Conservation (phyloP, 2,888 invertebrate genomes). For the Caenorhabditis panamensis region DNA sequence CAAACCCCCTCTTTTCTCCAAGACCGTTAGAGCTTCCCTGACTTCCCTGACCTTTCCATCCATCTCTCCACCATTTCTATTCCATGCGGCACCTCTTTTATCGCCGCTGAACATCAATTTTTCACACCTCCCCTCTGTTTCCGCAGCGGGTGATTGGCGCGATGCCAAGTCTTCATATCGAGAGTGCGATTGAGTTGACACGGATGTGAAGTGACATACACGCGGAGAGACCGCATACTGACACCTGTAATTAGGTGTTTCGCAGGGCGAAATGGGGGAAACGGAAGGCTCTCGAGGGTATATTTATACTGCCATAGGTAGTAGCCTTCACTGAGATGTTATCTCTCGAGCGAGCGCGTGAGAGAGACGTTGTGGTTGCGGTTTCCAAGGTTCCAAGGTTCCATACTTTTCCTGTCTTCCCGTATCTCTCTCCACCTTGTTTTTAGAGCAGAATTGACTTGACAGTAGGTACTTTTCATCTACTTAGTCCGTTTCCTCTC, state of each 20-base stretch:
- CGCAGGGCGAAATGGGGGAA: constrained; percentile 2
- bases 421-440: constrained; percentile 3
- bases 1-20: too few relatives aligned
- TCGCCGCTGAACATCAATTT: constrained; percentile 57
- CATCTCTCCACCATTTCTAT: too few relatives aligned
- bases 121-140: constrained; percentile 43
- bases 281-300: constrained; percentile 9
- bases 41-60: too few relatives aligned
- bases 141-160: too few relatives aligned
- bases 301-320: background rate
- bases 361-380: constrained; percentile 13
- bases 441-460: constrained; percentile 2
- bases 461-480: constrained; percentile 27
- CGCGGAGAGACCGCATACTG: constrained; percentile 26
- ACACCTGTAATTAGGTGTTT: constrained; percentile 57
- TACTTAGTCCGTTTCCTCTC: background rate
- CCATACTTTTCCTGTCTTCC: background rate
- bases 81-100: too few relatives aligned
- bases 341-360: too few relatives aligned
- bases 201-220: constrained; percentile 47
- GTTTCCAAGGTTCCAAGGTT: too few relatives aligned
- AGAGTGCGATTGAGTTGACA: constrained; percentile 41
- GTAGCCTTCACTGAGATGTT: constrained; percentile 15
- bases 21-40: too few relatives aligned
- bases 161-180: constrained; percentile 44